Percentiles rank a stretch among this genome's conserved stretches.
Evolutionary conservation across 2,113 vertebrate species (phyloP).

Genomic region (Penelope pileata): DNA sequence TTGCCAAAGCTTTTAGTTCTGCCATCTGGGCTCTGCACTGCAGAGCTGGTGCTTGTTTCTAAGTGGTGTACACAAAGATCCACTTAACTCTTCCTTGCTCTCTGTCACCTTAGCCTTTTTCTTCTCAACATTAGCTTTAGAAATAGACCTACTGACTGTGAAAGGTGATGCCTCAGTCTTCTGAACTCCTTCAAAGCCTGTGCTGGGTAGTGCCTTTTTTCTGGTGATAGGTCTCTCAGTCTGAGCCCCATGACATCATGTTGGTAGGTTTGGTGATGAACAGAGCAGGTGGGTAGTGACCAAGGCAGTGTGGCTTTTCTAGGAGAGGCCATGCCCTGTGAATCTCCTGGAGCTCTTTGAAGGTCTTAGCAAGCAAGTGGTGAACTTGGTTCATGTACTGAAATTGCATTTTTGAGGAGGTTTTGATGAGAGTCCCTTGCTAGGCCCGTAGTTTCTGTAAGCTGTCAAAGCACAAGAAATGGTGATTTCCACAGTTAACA

Average conservation of each 20-base stretch:
- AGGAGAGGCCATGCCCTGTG: background rate
- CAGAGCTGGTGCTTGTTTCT: background rate
- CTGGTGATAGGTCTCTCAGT: background rate
- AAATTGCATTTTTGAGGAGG: background rate
- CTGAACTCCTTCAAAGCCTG: background rate
- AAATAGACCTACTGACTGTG: background rate
- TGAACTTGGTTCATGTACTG: background rate
- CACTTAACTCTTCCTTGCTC: background rate
- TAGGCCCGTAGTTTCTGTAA: background rate
- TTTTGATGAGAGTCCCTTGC: background rate
- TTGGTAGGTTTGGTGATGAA: background rate
- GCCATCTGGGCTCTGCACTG: background rate
- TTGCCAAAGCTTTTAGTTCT: background rate
- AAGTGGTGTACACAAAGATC: background rate
- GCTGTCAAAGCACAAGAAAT: background rate
- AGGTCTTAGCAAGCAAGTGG: background rate
- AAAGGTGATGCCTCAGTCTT: background rate
- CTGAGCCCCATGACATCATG: background rate
- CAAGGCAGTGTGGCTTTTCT: background rate
- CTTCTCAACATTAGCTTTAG: background rate
- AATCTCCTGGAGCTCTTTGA: background rate
- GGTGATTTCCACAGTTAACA: background rate
- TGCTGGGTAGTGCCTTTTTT: background rate
- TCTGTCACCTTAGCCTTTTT: background rate
- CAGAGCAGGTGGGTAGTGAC: background rate